Evolutionary conservation across 2,797 vertebrate species (phyloP).

Genomic region (Onychomys torridus): DNA sequence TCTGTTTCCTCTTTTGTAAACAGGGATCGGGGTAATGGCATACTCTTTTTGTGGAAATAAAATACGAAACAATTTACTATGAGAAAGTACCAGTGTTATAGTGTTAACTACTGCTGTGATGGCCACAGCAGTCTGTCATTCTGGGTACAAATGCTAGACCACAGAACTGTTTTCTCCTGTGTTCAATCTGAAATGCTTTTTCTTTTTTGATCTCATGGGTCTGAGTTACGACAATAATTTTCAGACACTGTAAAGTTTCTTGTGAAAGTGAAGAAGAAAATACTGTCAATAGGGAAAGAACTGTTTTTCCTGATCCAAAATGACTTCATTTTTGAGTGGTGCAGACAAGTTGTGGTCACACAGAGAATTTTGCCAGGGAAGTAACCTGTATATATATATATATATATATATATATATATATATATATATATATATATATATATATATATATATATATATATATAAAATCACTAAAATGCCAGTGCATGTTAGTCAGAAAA

Average conservation of each 20-base stretch:
- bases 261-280: conserved; percentile 41
- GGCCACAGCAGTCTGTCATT: background rate
- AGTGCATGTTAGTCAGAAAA: conserved; percentile 38
- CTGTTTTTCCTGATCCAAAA: conserved; percentile 65
- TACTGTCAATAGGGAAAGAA: background rate
- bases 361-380: conserved; percentile 61
- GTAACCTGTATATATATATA: background rate
- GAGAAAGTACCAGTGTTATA: background rate
- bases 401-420: background rate
- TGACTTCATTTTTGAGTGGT: conserved; percentile 57
- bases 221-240: conserved; percentile 52
- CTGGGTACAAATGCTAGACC: conserved; percentile 25
- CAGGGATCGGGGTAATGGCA: background rate
- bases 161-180: conserved; percentile 7
- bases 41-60: background rate
- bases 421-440: background rate
- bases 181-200: conserved; percentile 60
- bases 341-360: conserved; percentile 38
- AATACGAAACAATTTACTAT: background rate
- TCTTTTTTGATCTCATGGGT: background rate
- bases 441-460: background rate
- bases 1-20: background rate
- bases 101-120: background rate
- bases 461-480: conserved; percentile 63
- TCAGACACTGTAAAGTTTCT: conserved; percentile 10